Evolutionary conservation across 2,113 vertebrate genomes (phyloP), one percentile per base, ranked within the genome.

Genomic region (Phaethon lepturus): DNA sequence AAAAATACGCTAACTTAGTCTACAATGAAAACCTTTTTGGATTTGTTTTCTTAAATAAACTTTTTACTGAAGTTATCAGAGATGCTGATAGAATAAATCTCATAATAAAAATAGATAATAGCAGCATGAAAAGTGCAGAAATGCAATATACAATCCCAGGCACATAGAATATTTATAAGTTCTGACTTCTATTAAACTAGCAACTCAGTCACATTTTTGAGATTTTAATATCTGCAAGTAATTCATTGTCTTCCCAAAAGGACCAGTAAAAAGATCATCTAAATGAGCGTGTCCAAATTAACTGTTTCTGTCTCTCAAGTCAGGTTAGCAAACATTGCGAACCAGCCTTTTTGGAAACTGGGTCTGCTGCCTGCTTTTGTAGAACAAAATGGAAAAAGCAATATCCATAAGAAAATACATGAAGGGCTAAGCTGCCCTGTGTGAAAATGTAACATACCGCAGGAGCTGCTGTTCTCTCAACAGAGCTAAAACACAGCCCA

Each of bases 151-250:
- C 49, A 86, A 62, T 90, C 69, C 31, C 76, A 94, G 82, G 44
- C 63, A 73, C 71, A 90, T 87, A 73, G 95, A 96, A 97, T 96
- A 97, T 96, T 97, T 97, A 95, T 96, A 92, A 95, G 19, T 63
- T 58, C 77, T 93, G 58, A 35, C 69, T 88, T 93, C 80, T 83
- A 93, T 94, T 96, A 93, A 95, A 82, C 49, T 78, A 76, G 29
- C 50, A 88, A 74, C 81, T 94, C 84, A 67, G 85, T 71, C 3
- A 1, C 44, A 78, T 95, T 96, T 95, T 59, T 94, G 88, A 91
- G 63, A 86, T 93, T 96, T 97, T 95, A 90, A 97, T 97, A 97
- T 95, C 92, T 92, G 89, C 66, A 81, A 92, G 67, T 76, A 94
- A 96, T 96, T 97, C 38, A 84, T 84, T 86, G 53, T 90, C 71